These are phyloP conservation scores for Andrena fulva DNA, from an alignment of 2,888 invertebrate genomes.

Conservation along the genomic window DNA sequence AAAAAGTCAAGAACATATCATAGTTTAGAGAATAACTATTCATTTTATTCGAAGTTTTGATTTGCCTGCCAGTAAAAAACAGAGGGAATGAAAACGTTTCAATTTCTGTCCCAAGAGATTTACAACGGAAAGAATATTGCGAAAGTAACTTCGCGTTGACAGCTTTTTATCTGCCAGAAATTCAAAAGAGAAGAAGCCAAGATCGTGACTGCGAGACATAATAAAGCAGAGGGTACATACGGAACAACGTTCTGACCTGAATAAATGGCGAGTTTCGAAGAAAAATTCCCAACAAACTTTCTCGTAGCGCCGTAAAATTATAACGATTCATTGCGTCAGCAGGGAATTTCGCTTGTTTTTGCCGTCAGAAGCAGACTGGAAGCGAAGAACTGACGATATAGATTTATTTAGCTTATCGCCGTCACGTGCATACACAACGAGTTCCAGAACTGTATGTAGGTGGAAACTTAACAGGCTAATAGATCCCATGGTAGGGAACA, in stretches of 20 bases:
- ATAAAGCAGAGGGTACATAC: not conserved
- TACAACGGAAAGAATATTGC: not conserved
- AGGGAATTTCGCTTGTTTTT: conserved; percentile 42
- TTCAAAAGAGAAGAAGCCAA: not conserved
- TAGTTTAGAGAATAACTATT: no score
- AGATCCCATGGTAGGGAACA: not conserved
- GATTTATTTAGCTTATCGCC: conserved; percentile 27
- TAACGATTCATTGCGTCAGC: conserved; percentile 49
- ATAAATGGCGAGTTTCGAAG: conserved; percentile 19
- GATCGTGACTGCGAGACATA: not conserved
- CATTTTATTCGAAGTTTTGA: no score
- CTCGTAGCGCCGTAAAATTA: conserved; percentile 45
- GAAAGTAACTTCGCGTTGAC: not conserved
- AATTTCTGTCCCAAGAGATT: no score
- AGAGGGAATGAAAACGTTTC: no score
- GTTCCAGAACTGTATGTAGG: not conserved
- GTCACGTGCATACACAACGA: not conserved
- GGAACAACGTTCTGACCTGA: conserved; percentile 15
- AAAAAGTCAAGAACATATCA: no score
- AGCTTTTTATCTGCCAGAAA: not conserved
- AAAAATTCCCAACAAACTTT: conserved; percentile 45
- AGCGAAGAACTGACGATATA: not conserved
- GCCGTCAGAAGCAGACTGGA: conserved; percentile 8
- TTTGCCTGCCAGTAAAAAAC: no score
- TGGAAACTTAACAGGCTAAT: not conserved